Conservation (phyloP, 2,797 vertebrate genomes). For the Brachyalestes nurse region DNA sequence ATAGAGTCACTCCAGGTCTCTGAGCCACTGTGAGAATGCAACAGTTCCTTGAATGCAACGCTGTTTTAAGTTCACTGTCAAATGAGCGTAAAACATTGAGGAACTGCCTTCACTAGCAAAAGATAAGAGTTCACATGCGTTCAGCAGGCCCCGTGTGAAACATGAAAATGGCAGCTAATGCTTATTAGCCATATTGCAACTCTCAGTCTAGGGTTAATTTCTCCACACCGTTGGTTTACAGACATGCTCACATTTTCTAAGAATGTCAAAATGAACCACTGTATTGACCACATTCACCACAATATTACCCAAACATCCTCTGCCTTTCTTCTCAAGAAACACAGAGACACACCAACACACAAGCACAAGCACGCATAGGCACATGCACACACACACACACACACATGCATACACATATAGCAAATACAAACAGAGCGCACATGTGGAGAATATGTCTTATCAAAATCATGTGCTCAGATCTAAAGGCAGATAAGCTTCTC, state of each 20-base stretch:
- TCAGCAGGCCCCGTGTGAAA: neutral
- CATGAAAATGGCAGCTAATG: neutral
- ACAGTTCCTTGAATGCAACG: conserved; percentile 6
- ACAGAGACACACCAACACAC: neutral
- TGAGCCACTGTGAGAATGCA: neutral
- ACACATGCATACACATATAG: conserved; percentile 20
- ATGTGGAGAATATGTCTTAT: neutral
- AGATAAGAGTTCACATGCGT: neutral
- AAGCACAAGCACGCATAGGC: conserved; percentile 24
- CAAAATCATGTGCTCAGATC: conserved; percentile 13
- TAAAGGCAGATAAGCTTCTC: neutral
- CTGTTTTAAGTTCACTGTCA: conserved; percentile 29
- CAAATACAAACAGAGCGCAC: neutral
- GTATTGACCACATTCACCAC: neutral
- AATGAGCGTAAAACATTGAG: neutral
- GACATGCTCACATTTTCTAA: conserved; percentile 26
- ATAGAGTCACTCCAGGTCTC: conserved; percentile 23
- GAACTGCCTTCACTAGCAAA: neutral
- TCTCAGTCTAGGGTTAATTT: neutral
- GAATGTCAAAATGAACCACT: neutral
- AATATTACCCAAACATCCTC: conserved; percentile 11
- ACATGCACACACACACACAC: neutral
- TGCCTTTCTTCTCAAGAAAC: conserved; percentile 18
- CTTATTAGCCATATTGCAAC: neutral
- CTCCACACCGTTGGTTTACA: neutral